These are phyloP conservation scores for Phacellophora camtschatica DNA, from an alignment of 30 jellyfish, hydroid and myxozoan genomes.

Conservation along the genomic window DNA sequence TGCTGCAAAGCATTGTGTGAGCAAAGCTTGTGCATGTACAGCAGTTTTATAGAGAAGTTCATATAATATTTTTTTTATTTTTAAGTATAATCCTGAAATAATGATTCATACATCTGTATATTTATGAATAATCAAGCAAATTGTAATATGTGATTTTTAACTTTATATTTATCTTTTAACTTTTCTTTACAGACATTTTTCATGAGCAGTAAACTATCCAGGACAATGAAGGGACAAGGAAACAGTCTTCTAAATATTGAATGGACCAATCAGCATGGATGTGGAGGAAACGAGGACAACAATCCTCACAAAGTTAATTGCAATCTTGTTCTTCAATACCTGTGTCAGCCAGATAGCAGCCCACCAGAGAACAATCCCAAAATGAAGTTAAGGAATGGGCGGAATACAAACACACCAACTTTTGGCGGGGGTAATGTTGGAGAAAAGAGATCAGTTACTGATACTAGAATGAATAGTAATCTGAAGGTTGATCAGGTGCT, in stretches of 20 bases:
- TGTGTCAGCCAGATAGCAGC: constrained; percentile 68
- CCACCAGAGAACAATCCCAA: constrained; percentile 13
- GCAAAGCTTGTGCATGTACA: too few relatives aligned
- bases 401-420: constrained; percentile 39
- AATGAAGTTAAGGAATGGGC: constrained; percentile 69
- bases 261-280: constrained; percentile 97
- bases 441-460: constrained; percentile 21
- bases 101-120: too few relatives aligned
- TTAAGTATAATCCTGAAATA: background rate
- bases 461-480: constrained; percentile 32
- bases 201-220: constrained; percentile 24
- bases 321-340: constrained; percentile 70
- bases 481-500: constrained; percentile 25
- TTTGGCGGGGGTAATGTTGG: constrained; percentile 40
- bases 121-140: too few relatives aligned
- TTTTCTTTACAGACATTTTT: constrained; percentile 15
- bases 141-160: too few relatives aligned
- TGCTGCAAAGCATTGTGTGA: background rate
- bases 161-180: too few relatives aligned
- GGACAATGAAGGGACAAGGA: constrained; percentile 15
- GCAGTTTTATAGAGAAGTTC: background rate
- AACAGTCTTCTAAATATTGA: constrained; percentile 33
- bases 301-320: constrained; percentile 86
- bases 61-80: too few relatives aligned
- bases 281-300: constrained; percentile 87